A percentile compares a stretch with the other conserved stretches of the same genome.
Conservation (phyloP, 2,113 vertebrate genomes). For the Oncorhynchus nerka region DNA sequence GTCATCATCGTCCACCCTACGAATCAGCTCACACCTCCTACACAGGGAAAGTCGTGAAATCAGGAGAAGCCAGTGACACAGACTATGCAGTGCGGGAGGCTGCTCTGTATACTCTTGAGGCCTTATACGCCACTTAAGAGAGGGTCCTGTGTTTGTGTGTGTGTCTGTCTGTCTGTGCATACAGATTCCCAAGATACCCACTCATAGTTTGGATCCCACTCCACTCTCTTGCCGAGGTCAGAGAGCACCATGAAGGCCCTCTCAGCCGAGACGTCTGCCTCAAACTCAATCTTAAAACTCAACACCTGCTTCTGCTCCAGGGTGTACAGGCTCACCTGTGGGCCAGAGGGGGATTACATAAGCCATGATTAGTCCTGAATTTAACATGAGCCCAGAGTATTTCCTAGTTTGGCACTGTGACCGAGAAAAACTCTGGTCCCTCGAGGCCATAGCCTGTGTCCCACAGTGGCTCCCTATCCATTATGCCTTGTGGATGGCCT, state of each 20-base stretch:
- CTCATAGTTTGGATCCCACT: constrained; percentile 87
- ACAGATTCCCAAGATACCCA: constrained; percentile 62
- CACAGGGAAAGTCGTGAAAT: neutral
- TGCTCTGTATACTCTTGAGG: no score
- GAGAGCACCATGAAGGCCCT: constrained; percentile 84
- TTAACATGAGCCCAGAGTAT: no score
- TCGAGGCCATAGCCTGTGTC: no score
- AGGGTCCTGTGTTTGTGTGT: neutral
- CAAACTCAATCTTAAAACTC: constrained; percentile 82
- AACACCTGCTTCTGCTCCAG: constrained; percentile 86
- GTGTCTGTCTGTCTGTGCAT: neutral
- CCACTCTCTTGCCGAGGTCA: constrained; percentile 75
- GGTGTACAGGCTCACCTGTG: constrained; percentile 83
- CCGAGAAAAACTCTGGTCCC: no score
- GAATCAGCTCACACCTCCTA: constrained; percentile 82
- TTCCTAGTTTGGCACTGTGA: no score
- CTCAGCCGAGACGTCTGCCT: constrained; percentile 67
- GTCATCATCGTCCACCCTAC: constrained; percentile 84
- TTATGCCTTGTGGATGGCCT: no score
- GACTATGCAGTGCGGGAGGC: neutral
- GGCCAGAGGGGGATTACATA: neutral
- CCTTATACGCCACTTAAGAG: no score
- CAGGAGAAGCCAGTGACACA: neutral
- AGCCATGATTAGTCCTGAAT: neutral
- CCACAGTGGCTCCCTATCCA: no score